These are phyloP conservation scores for Melanotaenia maccullochi DNA, from an alignment of 2,797 vertebrate genomes.

Conservation along the genomic window DNA sequence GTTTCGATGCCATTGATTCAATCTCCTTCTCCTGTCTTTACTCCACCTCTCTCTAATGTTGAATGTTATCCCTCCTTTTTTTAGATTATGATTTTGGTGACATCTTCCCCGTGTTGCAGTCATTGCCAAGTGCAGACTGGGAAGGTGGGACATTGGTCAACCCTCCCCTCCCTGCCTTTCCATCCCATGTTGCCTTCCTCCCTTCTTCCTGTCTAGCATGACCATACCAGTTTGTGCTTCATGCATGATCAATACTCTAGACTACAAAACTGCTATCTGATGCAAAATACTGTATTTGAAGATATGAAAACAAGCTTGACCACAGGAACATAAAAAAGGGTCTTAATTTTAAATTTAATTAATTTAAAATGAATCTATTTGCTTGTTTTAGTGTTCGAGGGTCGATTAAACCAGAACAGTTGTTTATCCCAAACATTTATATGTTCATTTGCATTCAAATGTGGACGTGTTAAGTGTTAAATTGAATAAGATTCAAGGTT, in stretches of 20 bases:
- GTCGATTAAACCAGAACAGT: not conserved
- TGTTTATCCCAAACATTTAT: not conserved
- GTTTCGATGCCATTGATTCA: conserved; percentile 62
- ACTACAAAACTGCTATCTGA: conserved; percentile 5
- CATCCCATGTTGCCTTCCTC: conserved; percentile 25
- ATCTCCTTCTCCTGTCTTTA: conserved; percentile 54
- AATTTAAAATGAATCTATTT: not conserved
- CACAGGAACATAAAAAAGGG: not conserved
- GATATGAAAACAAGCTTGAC: conserved; percentile 1
- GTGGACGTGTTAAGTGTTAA: not conserved
- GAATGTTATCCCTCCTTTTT: conserved; percentile 92
- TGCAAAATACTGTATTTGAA: conserved; percentile 13
- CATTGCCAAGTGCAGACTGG: conserved; percentile 98
- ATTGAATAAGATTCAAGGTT: too few species aligned
- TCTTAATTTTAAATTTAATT: not conserved
- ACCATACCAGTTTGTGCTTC: conserved; percentile 72
- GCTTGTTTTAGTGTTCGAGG: not conserved
- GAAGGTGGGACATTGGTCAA: conserved; percentile 96
- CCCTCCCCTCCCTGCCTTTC: conserved; percentile 48
- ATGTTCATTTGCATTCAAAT: not conserved
- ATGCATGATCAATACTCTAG: conserved; percentile 76
- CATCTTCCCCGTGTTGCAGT: conserved; percentile 98
- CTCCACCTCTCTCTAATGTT: conserved; percentile 82
- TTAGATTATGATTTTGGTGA: conserved; percentile 99
- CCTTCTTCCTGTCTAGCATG: conserved; percentile 68